Percentiles rank a stretch among this genome's conserved stretches.
Evolutionary conservation across 2,797 vertebrate genomes (phyloP).

Genomic region (Martes flavigula): DNA sequence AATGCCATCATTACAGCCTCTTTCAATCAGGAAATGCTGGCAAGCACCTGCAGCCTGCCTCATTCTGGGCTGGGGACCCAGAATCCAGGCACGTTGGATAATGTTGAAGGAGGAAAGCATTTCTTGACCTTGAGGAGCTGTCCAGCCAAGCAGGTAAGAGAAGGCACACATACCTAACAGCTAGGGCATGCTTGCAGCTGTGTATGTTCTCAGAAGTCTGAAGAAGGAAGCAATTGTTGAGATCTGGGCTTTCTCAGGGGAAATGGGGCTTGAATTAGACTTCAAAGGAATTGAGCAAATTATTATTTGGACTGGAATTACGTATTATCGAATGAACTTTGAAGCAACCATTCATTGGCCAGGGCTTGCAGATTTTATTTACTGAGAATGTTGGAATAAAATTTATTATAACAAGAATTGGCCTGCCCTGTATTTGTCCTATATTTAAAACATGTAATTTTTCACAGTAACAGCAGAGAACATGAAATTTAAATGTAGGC

Average conservation of each 20-base stretch:
- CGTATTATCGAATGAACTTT: conserved; percentile 72
- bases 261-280: conserved; percentile 73
- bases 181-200: not conserved
- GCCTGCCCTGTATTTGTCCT: conserved; percentile 76
- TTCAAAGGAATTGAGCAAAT: conserved; percentile 74
- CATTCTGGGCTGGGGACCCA: not conserved
- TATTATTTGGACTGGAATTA: conserved; percentile 76
- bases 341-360: conserved; percentile 70
- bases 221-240: conserved; percentile 47
- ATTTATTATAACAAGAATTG: conserved; percentile 77
- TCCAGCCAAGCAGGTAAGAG: not conserved
- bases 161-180: not conserved
- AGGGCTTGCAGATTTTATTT: conserved; percentile 74
- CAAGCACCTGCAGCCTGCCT: not conserved
- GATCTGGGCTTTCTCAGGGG: conserved; percentile 57
- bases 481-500: conserved; percentile 77
- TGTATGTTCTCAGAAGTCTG: not conserved
- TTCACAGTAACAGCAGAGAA: conserved; percentile 75
- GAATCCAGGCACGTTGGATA: not conserved
- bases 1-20: not conserved
- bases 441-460: conserved; percentile 79
- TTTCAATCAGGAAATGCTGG: not conserved
- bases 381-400: conserved; percentile 68
- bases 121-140: conserved; percentile 35
- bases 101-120: not conserved